A percentile compares a stretch with the other conserved stretches of the same genome.
These are phyloP conservation scores for Neofelis nebulosa DNA, from an alignment of 2,113 vertebrate genomes.

Conservation along the genomic window DNA sequence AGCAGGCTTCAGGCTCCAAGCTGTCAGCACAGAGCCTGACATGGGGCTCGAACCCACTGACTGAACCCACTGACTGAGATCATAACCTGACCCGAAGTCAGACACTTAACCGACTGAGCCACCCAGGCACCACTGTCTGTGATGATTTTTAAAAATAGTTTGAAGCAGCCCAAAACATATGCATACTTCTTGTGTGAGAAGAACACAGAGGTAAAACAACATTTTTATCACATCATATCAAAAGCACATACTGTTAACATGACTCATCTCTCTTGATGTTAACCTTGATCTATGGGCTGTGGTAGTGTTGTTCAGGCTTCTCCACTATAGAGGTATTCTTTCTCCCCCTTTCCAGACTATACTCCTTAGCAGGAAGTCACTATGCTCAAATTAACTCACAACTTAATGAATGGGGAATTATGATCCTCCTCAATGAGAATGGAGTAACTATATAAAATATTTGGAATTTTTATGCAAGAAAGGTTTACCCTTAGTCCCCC, in stretches of 20 bases:
- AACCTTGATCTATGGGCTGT: not conserved
- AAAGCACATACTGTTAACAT: not conserved
- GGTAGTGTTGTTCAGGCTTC: not conserved
- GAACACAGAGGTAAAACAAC: not conserved
- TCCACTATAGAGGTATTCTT: not conserved
- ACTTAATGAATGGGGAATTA: not conserved
- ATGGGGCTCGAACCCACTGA: no score
- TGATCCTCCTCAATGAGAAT: not conserved
- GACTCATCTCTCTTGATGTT: not conserved
- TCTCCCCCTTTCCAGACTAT: not conserved
- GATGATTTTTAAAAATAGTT: not conserved
- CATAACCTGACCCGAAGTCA: no score
- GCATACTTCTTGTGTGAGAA: not conserved
- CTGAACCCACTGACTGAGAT: no score
- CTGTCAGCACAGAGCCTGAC: no score
- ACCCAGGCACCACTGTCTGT: not conserved
- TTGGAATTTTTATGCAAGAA: not conserved
- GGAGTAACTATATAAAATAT: not conserved
- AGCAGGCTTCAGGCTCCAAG: no score
- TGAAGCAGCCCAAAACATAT: not conserved
- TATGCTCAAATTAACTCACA: not conserved
- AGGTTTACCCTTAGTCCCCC: not conserved
- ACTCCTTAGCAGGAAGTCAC: not conserved
- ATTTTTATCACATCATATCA: not conserved
- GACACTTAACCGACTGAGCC: no score